These are phyloP conservation scores for Chrysina gloriosa DNA, from an alignment of 2,888 invertebrate genomes.

Conservation along the genomic window DNA sequence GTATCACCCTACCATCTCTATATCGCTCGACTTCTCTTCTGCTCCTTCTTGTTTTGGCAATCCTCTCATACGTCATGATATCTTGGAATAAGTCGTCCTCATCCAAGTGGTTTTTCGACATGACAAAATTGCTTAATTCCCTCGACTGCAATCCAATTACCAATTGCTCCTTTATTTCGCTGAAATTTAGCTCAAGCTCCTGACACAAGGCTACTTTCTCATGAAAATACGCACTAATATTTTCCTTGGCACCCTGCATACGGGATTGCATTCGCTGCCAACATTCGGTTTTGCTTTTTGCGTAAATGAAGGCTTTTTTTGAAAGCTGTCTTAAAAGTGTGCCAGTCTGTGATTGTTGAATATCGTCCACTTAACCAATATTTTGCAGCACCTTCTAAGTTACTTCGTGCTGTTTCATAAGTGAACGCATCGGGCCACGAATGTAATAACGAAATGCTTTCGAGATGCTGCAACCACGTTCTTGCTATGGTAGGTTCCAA, in stretches of 20 bases:
- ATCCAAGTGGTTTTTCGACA: background rate
- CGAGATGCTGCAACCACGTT: too few relatives aligned
- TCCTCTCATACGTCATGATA: background rate
- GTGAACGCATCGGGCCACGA: background rate
- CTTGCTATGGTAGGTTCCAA: too few relatives aligned
- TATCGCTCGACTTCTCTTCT: background rate
- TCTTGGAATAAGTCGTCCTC: background rate
- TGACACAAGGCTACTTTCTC: background rate
- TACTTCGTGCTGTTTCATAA: background rate
- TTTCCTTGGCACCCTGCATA: background rate
- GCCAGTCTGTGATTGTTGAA: background rate
- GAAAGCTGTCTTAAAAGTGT: background rate
- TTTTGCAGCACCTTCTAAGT: background rate
- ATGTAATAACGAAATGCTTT: too few relatives aligned
- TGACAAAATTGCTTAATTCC: background rate
- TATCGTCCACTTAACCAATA: background rate
- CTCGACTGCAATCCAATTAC: background rate
- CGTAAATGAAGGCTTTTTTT: background rate
- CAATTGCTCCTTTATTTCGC: background rate
- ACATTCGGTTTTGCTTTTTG: background rate
- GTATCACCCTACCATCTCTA: too few relatives aligned
- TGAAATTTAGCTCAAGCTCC: too few relatives aligned
- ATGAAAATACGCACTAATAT: background rate
- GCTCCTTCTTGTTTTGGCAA: background rate
- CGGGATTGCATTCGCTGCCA: background rate